phyloP scores from a whole-genome alignment of 2,797 vertebrate species.

The Rousettus madagascariensis region DNA sequence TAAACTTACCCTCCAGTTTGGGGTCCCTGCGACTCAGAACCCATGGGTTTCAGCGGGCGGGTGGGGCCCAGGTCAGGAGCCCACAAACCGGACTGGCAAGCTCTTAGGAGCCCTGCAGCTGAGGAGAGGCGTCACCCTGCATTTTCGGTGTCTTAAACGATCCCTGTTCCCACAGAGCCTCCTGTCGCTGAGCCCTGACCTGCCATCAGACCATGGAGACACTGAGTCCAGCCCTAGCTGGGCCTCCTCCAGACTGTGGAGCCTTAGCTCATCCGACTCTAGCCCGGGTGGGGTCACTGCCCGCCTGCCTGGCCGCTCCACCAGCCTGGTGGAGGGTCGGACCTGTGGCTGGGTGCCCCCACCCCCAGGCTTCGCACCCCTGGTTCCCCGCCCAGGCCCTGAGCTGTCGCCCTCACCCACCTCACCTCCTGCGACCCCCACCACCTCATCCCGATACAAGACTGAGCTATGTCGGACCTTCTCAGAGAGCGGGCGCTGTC shows the following conservation, averaged over 20 bases:
- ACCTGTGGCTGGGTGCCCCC: constrained; percentile 80
- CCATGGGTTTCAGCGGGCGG: background rate
- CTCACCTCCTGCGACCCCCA: constrained; percentile 62
- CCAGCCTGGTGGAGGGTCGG: constrained; percentile 91
- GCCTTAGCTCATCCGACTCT: constrained; percentile 66
- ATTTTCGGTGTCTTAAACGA: constrained; percentile 57
- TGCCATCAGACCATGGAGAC: constrained; percentile 73
- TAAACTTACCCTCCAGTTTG: background rate
- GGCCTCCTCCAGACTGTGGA: constrained; percentile 82
- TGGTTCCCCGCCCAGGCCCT: constrained; percentile 86
- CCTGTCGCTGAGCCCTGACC: constrained; percentile 50
- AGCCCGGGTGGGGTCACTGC: constrained; percentile 56
- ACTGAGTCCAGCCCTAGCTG: constrained; percentile 76
- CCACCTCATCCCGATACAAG: constrained; percentile 92
- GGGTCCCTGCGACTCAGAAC: background rate
- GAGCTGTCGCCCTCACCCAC: constrained; percentile 88
- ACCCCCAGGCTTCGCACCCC: constrained; percentile 74
- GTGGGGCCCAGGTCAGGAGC: constrained; percentile 44
- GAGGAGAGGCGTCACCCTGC: constrained; percentile 43
- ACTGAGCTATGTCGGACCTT: constrained; percentile 94
- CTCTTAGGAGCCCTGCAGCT: constrained; percentile 39
- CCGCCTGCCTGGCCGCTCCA: constrained; percentile 89
- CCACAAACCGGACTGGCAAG: constrained; percentile 70
- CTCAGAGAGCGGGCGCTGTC: constrained; percentile 92
- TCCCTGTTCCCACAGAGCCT: constrained; percentile 60